These are phyloP conservation scores for Cantharis rustica DNA, from an alignment of 2,888 invertebrate species.

Conservation along the genomic window DNA sequence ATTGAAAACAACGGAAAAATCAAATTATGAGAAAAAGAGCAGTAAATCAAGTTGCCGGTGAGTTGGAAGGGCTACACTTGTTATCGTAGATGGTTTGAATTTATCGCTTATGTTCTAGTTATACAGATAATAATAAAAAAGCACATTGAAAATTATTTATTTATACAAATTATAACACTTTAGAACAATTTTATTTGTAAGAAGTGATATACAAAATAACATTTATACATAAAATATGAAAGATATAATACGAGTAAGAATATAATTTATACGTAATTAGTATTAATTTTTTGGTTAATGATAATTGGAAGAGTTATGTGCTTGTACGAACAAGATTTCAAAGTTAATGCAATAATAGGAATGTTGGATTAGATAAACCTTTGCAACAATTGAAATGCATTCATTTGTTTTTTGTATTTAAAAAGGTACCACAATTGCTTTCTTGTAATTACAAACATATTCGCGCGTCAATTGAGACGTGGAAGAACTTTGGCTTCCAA, in stretches of 20 bases:
- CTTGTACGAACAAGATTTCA: conserved; percentile 39
- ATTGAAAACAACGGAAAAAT: no score
- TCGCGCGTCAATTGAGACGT: background rate
- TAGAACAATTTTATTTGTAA: conserved; percentile 40
- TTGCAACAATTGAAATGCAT: conserved; percentile 41
- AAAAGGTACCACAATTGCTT: background rate
- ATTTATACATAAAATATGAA: conserved; percentile 46
- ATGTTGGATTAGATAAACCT: conserved; percentile 46
- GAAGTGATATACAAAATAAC: conserved; percentile 49
- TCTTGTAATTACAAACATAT: background rate
- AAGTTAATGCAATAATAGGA: conserved; percentile 43
- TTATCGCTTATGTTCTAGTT: no score
- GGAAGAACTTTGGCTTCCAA: background rate
- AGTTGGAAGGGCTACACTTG: no score
- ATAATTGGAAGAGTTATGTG: conserved; percentile 44
- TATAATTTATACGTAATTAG: conserved; percentile 15
- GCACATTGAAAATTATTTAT: conserved; percentile 34
- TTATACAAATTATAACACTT: conserved; percentile 37
- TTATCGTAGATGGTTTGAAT: no score
- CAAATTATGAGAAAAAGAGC: no score
- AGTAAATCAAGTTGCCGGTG: no score
- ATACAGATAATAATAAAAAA: no score
- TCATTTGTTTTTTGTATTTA: background rate
- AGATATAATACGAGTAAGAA: conserved; percentile 28
- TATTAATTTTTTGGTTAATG: conserved; percentile 30